Percentiles rank a stretch among this genome's conserved stretches.
Conservation (phyloP, 2,113 vertebrate species). For the Hippocampus abdominalis region DNA sequence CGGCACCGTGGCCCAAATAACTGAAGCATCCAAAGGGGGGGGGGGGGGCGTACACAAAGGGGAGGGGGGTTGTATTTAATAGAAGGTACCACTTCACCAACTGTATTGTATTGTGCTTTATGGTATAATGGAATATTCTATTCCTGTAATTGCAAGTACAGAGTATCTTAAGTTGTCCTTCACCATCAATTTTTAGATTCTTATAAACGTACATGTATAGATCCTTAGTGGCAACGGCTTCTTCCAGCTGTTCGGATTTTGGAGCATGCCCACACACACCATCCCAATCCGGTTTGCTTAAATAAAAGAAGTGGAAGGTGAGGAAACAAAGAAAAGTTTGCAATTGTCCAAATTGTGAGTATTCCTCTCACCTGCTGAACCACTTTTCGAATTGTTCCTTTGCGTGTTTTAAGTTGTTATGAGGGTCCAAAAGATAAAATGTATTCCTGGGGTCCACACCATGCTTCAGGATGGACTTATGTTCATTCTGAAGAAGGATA, state of each 20-base stretch:
- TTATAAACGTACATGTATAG: conserved; percentile 85
- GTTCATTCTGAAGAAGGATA: conserved; percentile 38
- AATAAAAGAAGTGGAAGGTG: conserved; percentile 1
- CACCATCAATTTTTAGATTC: background rate
- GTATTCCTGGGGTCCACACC: conserved; percentile 77
- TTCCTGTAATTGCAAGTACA: background rate
- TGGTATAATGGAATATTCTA: too few relatives aligned
- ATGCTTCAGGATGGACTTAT: conserved; percentile 64
- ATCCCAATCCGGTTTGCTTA: conserved; percentile 78
- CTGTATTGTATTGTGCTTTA: background rate
- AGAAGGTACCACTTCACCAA: background rate
- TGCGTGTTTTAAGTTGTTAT: conserved; percentile 79
- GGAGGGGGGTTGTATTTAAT: too few relatives aligned
- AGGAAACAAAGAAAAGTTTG: background rate
- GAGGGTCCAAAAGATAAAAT: conserved; percentile 88
- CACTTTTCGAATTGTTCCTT: conserved; percentile 79
- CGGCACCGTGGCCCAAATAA: conserved; percentile 86
- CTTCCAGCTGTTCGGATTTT: conserved; percentile 69
- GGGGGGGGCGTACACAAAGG: background rate
- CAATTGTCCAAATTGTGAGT: background rate
- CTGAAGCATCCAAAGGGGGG: conserved; percentile 45
- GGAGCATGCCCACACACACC: conserved; percentile 80
- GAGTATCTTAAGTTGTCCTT: background rate
- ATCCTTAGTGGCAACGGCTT: conserved; percentile 78
- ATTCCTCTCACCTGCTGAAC: conserved; percentile 79